Percentiles rank a stretch among this genome's conserved stretches.
These are phyloP conservation scores for Syritta pipiens DNA, from an alignment of 2,888 invertebrate genomes.

Conservation along the genomic window DNA sequence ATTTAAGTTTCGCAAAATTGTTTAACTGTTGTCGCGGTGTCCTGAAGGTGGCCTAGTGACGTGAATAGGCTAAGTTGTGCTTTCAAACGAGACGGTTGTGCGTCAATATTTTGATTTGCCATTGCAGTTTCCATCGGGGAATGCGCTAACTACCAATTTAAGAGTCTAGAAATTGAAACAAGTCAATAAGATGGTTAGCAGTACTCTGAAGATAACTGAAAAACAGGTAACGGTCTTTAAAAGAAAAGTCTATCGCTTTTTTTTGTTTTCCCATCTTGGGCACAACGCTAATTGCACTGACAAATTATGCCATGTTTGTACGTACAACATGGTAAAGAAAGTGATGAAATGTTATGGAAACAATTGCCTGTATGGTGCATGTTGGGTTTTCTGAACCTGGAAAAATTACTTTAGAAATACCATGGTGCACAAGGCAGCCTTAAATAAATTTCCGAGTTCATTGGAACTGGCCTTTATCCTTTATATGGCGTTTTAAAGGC, in stretches of 20 bases:
- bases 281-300: slow-evolving; percentile 40
- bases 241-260: background rate
- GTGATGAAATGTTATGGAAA: slow-evolving; percentile 41
- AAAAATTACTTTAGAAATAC: too few relatives aligned
- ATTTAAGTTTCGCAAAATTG: background rate
- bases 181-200: slow-evolving; percentile 72
- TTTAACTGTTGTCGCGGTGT: slow-evolving; percentile 22
- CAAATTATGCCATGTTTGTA: background rate
- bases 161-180: background rate
- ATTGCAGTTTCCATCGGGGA: slow-evolving; percentile 38
- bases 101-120: slow-evolving; percentile 26
- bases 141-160: slow-evolving; percentile 47
- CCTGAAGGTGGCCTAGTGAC: slow-evolving; percentile 29
- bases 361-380: too few relatives aligned
- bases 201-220: slow-evolving; percentile 72
- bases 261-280: slow-evolving; percentile 7
- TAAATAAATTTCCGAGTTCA: background rate
- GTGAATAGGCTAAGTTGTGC: slow-evolving; percentile 18
- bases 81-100: too few relatives aligned
- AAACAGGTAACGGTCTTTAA: slow-evolving; percentile 70
- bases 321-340: too few relatives aligned
- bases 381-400: too few relatives aligned
- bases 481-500: background rate
- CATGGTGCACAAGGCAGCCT: background rate
- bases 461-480: slow-evolving; percentile 3